These are phyloP conservation scores for Aradus depressus DNA, from an alignment of 2,888 invertebrate species.

Conservation along the genomic window DNA sequence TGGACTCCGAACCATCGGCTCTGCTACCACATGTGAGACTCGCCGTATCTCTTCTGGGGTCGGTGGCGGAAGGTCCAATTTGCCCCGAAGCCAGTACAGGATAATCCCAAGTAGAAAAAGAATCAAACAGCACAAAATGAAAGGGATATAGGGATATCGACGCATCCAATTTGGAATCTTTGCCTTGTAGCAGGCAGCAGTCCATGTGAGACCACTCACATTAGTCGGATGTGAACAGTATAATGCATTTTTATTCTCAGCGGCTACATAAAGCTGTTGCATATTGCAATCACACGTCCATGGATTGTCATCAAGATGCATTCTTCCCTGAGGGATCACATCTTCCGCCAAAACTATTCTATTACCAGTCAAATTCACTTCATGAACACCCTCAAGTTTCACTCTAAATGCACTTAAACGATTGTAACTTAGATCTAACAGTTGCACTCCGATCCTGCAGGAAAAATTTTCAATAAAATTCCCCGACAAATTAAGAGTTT, in stretches of 20 bases:
- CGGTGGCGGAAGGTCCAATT: background rate
- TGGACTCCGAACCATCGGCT: background rate
- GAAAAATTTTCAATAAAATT: slow-evolving; percentile 11
- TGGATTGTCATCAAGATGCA: slow-evolving; percentile 10
- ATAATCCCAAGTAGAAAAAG: slow-evolving; percentile 5
- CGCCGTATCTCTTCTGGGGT: background rate
- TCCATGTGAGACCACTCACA: slow-evolving; percentile 7
- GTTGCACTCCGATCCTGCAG: background rate
- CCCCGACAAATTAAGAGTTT: slow-evolving; percentile 6
- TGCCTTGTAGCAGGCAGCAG: slow-evolving; percentile 7
- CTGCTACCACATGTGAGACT: background rate
- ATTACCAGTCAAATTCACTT: slow-evolving; percentile 1
- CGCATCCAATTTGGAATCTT: slow-evolving; percentile 12
- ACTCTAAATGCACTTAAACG: slow-evolving; percentile 5
- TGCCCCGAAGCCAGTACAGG: slow-evolving; percentile 10
- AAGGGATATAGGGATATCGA: slow-evolving; percentile 11
- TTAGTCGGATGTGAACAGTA: slow-evolving; percentile 9
- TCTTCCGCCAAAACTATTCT: slow-evolving; percentile 13
- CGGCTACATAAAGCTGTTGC: slow-evolving; percentile 2
- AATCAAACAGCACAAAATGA: slow-evolving; percentile 2
- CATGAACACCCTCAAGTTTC: background rate
- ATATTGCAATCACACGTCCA: slow-evolving; percentile 16
- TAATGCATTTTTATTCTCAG: slow-evolving; percentile 1
- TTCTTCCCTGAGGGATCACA: slow-evolving; percentile 9
- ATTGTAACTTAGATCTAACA: slow-evolving; percentile 10